Evolutionary conservation across 2,113 vertebrate genomes (phyloP), one percentile per base, ranked within the genome.

Genomic region (Sclerurus mexicanus): DNA sequence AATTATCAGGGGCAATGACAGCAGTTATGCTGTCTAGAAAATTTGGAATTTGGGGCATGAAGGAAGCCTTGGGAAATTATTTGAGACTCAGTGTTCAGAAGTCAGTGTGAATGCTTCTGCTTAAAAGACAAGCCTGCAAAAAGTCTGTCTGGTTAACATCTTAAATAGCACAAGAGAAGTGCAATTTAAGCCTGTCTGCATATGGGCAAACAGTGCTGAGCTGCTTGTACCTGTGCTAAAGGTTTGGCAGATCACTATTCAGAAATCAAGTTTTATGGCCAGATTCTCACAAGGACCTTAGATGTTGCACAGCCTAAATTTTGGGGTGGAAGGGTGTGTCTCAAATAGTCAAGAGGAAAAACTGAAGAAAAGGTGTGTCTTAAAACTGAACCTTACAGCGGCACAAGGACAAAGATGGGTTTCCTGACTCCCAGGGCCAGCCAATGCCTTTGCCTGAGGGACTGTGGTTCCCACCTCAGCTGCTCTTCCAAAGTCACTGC

Each of bases 41-140:
- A 72, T 80, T 80, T 89, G 67, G 74, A 71, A 79, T 82, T 89
- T 91, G 66, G 21, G 47, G 24, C 39, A 84, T 28, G 55, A 86
- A 77, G 40, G 12, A 94, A 83, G 47, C 23, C 39, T 55, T 64
- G 47, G 27, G 24, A 95, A 93, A 83, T 59, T 0, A 47, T 47
- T 69, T 84, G 63, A 89, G 21, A 50, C 12, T 91, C 30, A 31
- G 19, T 42, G 83, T 74, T 88, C 22, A 67, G 68, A 87, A 47
- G 8, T 66, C 74, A 39, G 19, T 9, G 1, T 56, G 50, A 86
- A 59, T n/a, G 28, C 28, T 80, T 63, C 44, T 59, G 46, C 59
- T 87, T 82, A 80, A 55, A 85, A 42, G 14, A 55, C 16, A 73
- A 85, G 10, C 46, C 31, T 67, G 42, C 63, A 62, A 83, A 90